Evolutionary conservation across 1,140 invertebrate genomes (phyloP).

Genomic region (Neocloeon triangulifer): DNA sequence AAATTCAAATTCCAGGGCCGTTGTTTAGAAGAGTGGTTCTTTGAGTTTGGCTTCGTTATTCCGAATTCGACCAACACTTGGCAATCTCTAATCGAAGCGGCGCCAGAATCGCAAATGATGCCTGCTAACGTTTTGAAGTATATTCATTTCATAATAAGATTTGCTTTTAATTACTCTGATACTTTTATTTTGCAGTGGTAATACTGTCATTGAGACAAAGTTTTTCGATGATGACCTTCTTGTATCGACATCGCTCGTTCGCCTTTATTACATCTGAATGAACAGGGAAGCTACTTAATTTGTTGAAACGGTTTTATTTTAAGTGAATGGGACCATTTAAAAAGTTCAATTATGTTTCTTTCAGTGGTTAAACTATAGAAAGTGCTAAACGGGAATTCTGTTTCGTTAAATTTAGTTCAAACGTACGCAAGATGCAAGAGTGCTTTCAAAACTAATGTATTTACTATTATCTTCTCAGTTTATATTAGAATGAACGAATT

Average conservation of each 20-base stretch:
- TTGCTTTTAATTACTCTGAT: slow-evolving; percentile 6
- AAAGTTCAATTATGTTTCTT: too few species aligned
- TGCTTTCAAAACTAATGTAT: too few species aligned
- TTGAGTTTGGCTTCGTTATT: slow-evolving; percentile 98
- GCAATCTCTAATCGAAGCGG: slow-evolving; percentile 95
- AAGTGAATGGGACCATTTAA: too few species aligned
- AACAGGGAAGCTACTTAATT: background rate
- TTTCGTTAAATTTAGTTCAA: too few species aligned
- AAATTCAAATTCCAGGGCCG: slow-evolving; percentile 31
- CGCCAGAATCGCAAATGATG: slow-evolving; percentile 99
- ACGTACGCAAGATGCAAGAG: too few species aligned
- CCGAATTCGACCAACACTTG: slow-evolving; percentile 98
- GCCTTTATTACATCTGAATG: slow-evolving; percentile 84
- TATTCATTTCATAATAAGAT: slow-evolving; percentile 6
- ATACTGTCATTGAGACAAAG: slow-evolving; percentile 95
- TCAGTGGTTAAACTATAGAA: too few species aligned
- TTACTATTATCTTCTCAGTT: too few species aligned
- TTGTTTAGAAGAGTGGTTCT: slow-evolving; percentile 91
- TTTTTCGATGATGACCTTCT: slow-evolving; percentile 92
- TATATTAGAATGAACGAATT: too few species aligned
- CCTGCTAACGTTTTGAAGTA: slow-evolving; percentile 91
- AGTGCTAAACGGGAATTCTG: too few species aligned
- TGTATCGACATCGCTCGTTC: slow-evolving; percentile 84
- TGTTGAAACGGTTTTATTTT: too few species aligned
- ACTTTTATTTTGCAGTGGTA: slow-evolving; percentile 56